Percentiles rank a stretch among this genome's conserved stretches.
phyloP scores from a whole-genome alignment of 2,888 invertebrate genomes.

The Zhuqinia jingwanae region DNA sequence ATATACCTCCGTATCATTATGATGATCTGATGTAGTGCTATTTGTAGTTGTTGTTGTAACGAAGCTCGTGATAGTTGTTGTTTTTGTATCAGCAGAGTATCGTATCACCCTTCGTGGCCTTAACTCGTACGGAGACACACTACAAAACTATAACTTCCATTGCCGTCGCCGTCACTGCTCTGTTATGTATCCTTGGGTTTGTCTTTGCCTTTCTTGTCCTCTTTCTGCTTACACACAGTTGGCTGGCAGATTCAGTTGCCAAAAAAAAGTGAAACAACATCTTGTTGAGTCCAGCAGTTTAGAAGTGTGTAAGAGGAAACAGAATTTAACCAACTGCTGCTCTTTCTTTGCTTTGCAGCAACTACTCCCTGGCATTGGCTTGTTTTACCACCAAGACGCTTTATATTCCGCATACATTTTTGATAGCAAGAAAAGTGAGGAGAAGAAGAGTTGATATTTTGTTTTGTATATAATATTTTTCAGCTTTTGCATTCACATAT shows the following conservation, averaged over 20 bases:
- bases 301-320: slow-evolving; percentile 29
- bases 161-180: neutral
- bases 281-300: slow-evolving; percentile 65
- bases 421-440: slow-evolving; percentile 31
- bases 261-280: slow-evolving; percentile 62
- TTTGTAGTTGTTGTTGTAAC: too few species aligned
- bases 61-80: too few species aligned
- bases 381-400: slow-evolving; percentile 19
- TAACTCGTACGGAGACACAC: neutral
- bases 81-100: slow-evolving; percentile 7
- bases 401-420: slow-evolving; percentile 27
- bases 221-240: slow-evolving; percentile 36
- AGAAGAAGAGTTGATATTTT: slow-evolving; percentile 29
- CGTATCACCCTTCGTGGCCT: slow-evolving; percentile 18
- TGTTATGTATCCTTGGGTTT: neutral
- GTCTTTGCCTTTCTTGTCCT: neutral
- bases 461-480: slow-evolving; percentile 39
- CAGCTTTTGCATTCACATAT: slow-evolving; percentile 43
- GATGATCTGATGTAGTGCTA: neutral
- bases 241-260: slow-evolving; percentile 64
- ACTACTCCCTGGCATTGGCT: slow-evolving; percentile 2
- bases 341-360: neutral
- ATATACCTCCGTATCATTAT: neutral
- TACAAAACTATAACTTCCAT: slow-evolving; percentile 10
- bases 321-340: slow-evolving; percentile 61